Evolutionary conservation across 2,797 vertebrate species (phyloP), one percentile per base, ranked within the genome.

Genomic region (Phoxinus dragarum): DNA sequence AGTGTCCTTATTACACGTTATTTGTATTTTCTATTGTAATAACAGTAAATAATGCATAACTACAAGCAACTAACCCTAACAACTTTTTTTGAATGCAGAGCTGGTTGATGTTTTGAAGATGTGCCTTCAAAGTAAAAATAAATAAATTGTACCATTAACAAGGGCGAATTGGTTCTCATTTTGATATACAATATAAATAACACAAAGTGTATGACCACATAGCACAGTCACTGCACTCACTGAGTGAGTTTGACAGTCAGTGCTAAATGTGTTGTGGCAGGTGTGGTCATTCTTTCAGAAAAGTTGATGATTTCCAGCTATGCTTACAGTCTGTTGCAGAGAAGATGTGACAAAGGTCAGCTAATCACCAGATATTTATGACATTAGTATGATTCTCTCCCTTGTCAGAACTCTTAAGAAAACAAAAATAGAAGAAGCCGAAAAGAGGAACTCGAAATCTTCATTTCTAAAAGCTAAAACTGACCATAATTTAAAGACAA

Each of bases 291-390:
- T 52, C 34, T 38, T 52, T 52, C 3, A 69, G 64, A 69, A 68
- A 54, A n/a, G 27, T 44, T 61, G 19, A 44, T 23, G 17, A 44
- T 61, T 44, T 71, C 52, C 47, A 72, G 49, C 36, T n/a, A 59
- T 44, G 19, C n/a, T 59, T 31, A 9, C n/a, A 54, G 1, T 82
- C 38, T 73, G 4, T 59, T 59, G 34, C 23, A 16, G 36, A 77
- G 21, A 54, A 82, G 54, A 34, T 64, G 27, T 47, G 81, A 73
- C 19, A 36, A 47, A 82, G 80, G 52, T 72, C 68, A 72, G 42
- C 17, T 49, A 27, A 67, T 67, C 61, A 66, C 19, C 19, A 21
- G 59, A 79, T 44, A 64, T 64, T 11, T 47, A 3, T 49, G 19
- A 23, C 14, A 21, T 49, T 27, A 0, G 9, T 31, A 27, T 79